A percentile compares a stretch with the other conserved stretches of the same genome.
phyloP scores from a whole-genome alignment of 2,888 invertebrate species.

The Agrilus cyanescens region DNA sequence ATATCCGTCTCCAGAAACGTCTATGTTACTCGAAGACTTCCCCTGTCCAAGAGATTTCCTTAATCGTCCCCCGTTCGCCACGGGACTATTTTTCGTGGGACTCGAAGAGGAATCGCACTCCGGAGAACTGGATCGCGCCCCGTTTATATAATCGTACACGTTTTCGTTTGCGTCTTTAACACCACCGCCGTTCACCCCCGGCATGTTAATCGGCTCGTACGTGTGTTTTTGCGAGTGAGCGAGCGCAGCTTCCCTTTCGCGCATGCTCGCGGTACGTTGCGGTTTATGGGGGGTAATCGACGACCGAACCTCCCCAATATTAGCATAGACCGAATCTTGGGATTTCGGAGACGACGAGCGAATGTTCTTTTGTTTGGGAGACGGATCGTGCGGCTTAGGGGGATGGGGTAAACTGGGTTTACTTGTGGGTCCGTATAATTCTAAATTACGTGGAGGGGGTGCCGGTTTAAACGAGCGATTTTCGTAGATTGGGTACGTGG shows the following conservation, averaged over 20 bases:
- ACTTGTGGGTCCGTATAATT: constrained; percentile 39
- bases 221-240: constrained; percentile 34
- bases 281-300: constrained; percentile 67
- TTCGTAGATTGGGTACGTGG: constrained; percentile 15
- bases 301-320: constrained; percentile 74
- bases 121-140: constrained; percentile 54
- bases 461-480: constrained; percentile 35
- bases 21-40: constrained; percentile 41
- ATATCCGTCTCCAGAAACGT: constrained; percentile 42
- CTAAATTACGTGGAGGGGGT: constrained; percentile 62
- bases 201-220: constrained; percentile 27
- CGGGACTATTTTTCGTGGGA: constrained; percentile 36
- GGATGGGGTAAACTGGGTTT: constrained; percentile 59
- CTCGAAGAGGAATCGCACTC: constrained; percentile 56
- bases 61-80: constrained; percentile 29
- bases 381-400: constrained; percentile 54
- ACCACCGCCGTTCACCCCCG: constrained; percentile 17
- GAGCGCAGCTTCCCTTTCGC: constrained; percentile 60
- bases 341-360: constrained; percentile 19
- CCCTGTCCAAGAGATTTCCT: constrained; percentile 31
- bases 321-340: constrained; percentile 61
- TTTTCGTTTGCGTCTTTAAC: constrained; percentile 39
- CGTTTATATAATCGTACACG: constrained; percentile 52
- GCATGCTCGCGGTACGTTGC: constrained; percentile 75
- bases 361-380: constrained; percentile 44